A percentile compares a stretch with the other conserved stretches of the same genome.
These are phyloP conservation scores for Cantharis rufa DNA, from an alignment of 2,888 invertebrate genomes.

Conservation along the genomic window DNA sequence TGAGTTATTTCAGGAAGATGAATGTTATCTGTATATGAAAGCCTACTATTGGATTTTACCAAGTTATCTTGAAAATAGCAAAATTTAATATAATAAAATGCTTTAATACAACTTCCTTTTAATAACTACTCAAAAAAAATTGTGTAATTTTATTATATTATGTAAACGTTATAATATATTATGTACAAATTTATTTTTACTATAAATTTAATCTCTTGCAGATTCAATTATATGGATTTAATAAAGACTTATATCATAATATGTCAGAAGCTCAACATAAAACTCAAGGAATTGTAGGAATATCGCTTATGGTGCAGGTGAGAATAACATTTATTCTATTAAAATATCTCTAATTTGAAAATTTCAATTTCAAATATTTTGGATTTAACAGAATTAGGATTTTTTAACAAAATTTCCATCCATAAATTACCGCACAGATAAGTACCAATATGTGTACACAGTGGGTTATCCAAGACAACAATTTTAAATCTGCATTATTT, in stretches of 20 bases:
- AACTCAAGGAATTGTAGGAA: constrained; percentile 94
- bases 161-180: neutral
- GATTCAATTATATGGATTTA: constrained; percentile 97
- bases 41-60: constrained; percentile 9
- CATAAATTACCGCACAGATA: too few relatives aligned
- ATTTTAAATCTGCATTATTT: too few relatives aligned
- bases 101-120: constrained; percentile 1
- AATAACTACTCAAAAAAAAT: neutral
- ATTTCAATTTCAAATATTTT: neutral
- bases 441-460: too few relatives aligned
- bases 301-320: constrained; percentile 95
- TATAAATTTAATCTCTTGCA: constrained; percentile 56
- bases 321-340: constrained; percentile 40
- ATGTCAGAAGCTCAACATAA: constrained; percentile 95
- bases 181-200: neutral
- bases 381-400: neutral
- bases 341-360: neutral
- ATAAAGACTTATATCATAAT: constrained; percentile 94
- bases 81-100: constrained; percentile 7
- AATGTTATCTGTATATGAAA: constrained; percentile 43
- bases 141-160: neutral
- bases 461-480: too few relatives aligned
- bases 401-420: neutral
- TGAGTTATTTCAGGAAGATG: constrained; percentile 44
- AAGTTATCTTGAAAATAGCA: constrained; percentile 2